Evolutionary conservation across 2,797 vertebrate genomes (phyloP), one percentile per base, ranked within the genome.

Genomic region (Enteromius thamalakanensis): DNA sequence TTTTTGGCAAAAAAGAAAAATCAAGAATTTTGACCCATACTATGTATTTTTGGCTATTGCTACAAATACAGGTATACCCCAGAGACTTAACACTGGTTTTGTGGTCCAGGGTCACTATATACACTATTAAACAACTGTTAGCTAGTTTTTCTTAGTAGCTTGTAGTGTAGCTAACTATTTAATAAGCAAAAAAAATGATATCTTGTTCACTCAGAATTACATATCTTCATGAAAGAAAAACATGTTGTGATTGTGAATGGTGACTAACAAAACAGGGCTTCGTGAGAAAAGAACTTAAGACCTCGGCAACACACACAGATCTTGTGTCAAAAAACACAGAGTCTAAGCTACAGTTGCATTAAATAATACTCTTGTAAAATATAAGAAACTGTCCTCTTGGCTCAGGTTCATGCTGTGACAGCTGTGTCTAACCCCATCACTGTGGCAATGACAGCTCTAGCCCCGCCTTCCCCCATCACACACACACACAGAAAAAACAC

Each of bases 341-440:
- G 42, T 11, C 29, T 70, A 84, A 76, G 71, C 45, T 67, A 58
- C 86, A 81, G 45, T 45, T 32, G 19, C 53, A 47, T 49, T 81
- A 58, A 70, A 70, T 45, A 37, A 65, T 19, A 74, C 64, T 81
- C 58, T 8, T 74, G 42, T 32, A 37, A 65, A 76, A 60, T 49
- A n/a, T n/a, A n/a, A 58, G 14, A 76, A 60, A 53, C 75, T 68
- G 45, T 64, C 65, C 71, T 84, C 32, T 69, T 51, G 53, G 70
- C 77, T 34, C 37, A 53, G 29, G 77, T 77, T 76, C 77, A 76
- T 84, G 70, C 76, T 92, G 86, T 90, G 91, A 91, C 91, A 92
- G 91, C 90, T 91, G 89, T 87, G 89, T 88, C 88, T 45, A 87
- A 89, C 88, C 85, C 85, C 88, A 91, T 94, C 90, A 80, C 87